Evolutionary conservation across 1,140 invertebrate species (phyloP), one percentile per base, ranked within the genome.

Genomic region (Steinernema khuongi): DNA sequence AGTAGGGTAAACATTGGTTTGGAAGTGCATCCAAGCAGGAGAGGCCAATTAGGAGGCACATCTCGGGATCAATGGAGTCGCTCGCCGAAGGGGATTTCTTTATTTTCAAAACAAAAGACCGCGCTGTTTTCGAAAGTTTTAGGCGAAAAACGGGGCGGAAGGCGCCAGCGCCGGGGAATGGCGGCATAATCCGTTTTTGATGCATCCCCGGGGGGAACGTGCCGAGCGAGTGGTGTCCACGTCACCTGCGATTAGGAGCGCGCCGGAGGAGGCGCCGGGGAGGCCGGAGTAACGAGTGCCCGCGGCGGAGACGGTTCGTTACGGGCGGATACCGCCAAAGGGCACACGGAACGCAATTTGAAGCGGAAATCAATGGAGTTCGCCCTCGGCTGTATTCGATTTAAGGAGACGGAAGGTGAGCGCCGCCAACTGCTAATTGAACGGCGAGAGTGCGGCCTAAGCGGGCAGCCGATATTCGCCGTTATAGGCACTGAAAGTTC

Each of bases 341-440:
- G 50, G 50, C 50, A 60, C 50, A 22, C 50, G 19, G 50, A 60
- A 60, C 26, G 50, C 50, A 60, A 60, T 60, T 60, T 60, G 50
- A 60, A 60, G 50, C 50, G 50, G 50, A 60, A 60, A 60, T 60
- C 50, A 60, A 60, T 60, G 50, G 7, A 7, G 50, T 22, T 60
- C 50, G 14, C n/a, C 4, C 11, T 60, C 50, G 50, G 19, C 26
- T 60, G 26, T 60, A 60, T 60, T 60, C 22, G 50, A 60, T 60
- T 60, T 60, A 22, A 4, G 26, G 50, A 7, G n/a, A 7, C 7
- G n/a, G 36, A n/a, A 41, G 26, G 26, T 7, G 14, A 22, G 50
- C 50, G 50, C 4, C 19, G 4, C 4, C 14, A 60, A 26, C 14
- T 60, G 7, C 26, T 11, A 14, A 7, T 41, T n/a, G 36, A 41